Evolutionary conservation across 2,888 invertebrate species (phyloP), one percentile per base, ranked within the genome.

Genomic region (Cryptocephalus moraei): DNA sequence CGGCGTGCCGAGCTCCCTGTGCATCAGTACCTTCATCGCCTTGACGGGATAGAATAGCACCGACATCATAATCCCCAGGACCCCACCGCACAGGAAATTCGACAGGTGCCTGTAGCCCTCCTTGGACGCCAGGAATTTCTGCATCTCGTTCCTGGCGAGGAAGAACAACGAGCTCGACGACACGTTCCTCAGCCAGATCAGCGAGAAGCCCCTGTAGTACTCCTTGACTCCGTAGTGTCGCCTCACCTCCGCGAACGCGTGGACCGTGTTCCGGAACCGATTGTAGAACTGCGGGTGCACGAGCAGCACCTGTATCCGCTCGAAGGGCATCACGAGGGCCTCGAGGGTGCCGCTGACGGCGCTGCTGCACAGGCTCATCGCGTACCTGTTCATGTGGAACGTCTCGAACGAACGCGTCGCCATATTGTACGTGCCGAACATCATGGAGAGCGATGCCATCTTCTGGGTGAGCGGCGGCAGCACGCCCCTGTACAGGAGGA

Each of bases 381-480:
- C 10, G 39, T 48, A 54, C 22, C 49, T 47, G 39, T 50, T 54
- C 51, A 50, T 39, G 8, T 51, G 33, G n/a, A 49, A 46, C 33
- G 32, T 13, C 36, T 53, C 46, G 32, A 56, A 39, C 9, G 50
- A 48, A 9, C 39, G 39, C 13, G 36, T 48, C n/a, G 43, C 52
- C 8, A 50, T 45, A 12, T 50, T 48, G 45, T 53, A 55, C 1
- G 52, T 45, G 14, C 53, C 54, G 41, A 58, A 58, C 58, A 58
- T 56, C 31, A 52, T 44, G 8, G 58, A 50, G 8, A 56, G 33
- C 8, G 50, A 45, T 9, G 51, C 38, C 12, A 47, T 48, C 48
- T 48, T 55, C 43, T 56, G 56, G 6, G 56, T 10, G 50, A 56
- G 42, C 9, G 55, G 56, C 6, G 55, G 49, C 43, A 56, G n/a